Percentiles rank a stretch among this genome's conserved stretches.
Evolutionary conservation across 2,888 invertebrate genomes (phyloP).

Genomic region (Fragum sueziense): DNA sequence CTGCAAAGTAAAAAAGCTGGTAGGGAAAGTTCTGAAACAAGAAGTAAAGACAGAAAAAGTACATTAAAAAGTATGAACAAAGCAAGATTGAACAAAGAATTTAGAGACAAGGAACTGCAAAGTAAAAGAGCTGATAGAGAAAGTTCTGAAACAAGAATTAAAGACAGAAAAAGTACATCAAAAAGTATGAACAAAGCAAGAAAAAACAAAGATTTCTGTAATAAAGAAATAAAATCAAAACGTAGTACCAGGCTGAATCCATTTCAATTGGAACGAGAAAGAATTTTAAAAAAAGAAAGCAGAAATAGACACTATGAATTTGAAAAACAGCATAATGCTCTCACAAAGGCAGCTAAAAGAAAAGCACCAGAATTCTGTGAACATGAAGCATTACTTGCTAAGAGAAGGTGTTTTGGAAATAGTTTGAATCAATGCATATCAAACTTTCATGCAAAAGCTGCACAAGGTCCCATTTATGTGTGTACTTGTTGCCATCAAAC

Average conservation of each 20-base stretch:
- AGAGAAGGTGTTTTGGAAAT: background rate
- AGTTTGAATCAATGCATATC: background rate
- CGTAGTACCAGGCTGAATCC: background rate
- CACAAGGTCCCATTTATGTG: slow-evolving; percentile 2
- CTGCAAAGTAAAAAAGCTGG: background rate
- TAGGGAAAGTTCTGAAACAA: background rate
- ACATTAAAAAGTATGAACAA: background rate
- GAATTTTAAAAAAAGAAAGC: background rate
- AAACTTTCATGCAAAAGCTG: background rate
- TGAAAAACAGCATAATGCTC: background rate
- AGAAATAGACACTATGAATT: background rate
- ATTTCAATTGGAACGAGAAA: background rate
- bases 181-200: background rate
- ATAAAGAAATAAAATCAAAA: no score
- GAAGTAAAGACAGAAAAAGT: background rate
- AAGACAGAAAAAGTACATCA: background rate
- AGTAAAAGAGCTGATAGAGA: background rate
- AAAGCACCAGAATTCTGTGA: background rate
- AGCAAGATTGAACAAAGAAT: background rate
- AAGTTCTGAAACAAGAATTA: background rate
- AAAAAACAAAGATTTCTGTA: no score
- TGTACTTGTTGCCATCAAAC: slow-evolving; percentile 10
- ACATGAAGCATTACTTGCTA: background rate
- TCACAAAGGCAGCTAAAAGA: background rate
- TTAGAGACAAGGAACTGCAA: background rate